Percentiles rank a stretch among this genome's conserved stretches.
These are phyloP conservation scores for Clarias gariepinus DNA, from an alignment of 2,113 vertebrate species.

Conservation along the genomic window DNA sequence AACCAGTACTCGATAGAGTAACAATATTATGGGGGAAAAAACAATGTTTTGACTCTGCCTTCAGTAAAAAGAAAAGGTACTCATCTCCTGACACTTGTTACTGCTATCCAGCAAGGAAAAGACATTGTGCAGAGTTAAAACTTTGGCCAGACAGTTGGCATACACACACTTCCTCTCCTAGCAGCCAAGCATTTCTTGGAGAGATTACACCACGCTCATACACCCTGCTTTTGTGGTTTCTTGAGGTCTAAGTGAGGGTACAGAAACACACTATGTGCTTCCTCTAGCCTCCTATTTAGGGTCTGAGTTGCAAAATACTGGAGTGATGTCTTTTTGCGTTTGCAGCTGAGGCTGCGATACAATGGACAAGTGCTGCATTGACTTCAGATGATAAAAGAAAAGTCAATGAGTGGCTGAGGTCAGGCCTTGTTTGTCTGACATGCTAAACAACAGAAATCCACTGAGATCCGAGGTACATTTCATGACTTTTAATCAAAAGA, in stretches of 20 bases:
- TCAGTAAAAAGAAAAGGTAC: neutral
- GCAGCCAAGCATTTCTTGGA: neutral
- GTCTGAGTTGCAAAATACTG: neutral
- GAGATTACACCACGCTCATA: neutral
- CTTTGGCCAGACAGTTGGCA: neutral
- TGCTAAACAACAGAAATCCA: no score
- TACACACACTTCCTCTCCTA: conserved; percentile 8
- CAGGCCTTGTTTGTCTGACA: no score
- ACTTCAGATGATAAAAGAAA: no score
- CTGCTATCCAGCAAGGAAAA: neutral
- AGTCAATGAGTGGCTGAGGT: no score
- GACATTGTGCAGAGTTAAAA: neutral
- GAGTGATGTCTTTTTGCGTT: neutral
- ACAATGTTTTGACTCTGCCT: neutral
- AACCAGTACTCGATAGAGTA: neutral
- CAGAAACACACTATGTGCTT: conserved; percentile 16
- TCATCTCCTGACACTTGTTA: neutral
- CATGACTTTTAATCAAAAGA: no score
- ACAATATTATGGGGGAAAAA: neutral
- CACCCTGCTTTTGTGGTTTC: neutral
- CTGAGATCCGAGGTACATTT: no score
- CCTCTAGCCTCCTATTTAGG: conserved; percentile 5
- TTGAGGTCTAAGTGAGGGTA: conserved; percentile 15
- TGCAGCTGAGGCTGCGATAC: neutral
- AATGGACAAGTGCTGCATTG: neutral